Base-by-base conservation (phyloP, 2,113 vertebrate genomes). In the Myrmophylax atrothorax region DNA sequence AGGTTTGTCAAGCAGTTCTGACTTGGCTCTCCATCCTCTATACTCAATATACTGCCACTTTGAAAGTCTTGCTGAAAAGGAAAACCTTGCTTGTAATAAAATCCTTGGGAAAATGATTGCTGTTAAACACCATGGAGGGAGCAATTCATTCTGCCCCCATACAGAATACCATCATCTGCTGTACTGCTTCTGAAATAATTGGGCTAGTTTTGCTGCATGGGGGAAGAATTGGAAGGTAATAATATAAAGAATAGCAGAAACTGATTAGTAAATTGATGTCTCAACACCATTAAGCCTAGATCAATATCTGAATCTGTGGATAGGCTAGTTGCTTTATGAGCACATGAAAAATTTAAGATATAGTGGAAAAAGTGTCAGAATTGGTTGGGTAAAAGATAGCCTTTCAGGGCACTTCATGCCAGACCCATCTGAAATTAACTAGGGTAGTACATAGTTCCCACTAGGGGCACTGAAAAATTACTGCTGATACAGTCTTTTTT, bases 211-310 rank as follows among this genome's bases (percentile, higher is more conserved):
- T 91, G 56, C 53, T 87, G 52, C 53, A 79, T 44, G 75, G 77
- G 62, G 87, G 62, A 50, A 95, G 74, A 88, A 95, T 78, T 84
- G 56, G 84, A 92, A 96, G 64, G 62, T 76, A 93, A 83, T 93
- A 87, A 83, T 93, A 87, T 78, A 93, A 92, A 93, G n/a, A 37
- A 49, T 60, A 92, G 53, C 56, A 89, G 60, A 87, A 49, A 53
- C 60, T 76, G 91, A 93, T 96, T 94, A 95, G 46, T 91, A 94
- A 95, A 91, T 81, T 96, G 89, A 79, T 95, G 89, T 76, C 77
- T 94, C 89, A 91, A 93, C 77, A 89, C 66, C 53, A 50, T 46
- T n/a, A 66, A 91, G 78, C 66, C 49, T 73, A 79, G 87, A 96
- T 94, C 93, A 91, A 82, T 96, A 91, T 67, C 53, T 73, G 69